A percentile compares a stretch with the other conserved stretches of the same genome.
Conservation (phyloP, 1,140 invertebrate genomes). For the Drosophila santomea region DNA sequence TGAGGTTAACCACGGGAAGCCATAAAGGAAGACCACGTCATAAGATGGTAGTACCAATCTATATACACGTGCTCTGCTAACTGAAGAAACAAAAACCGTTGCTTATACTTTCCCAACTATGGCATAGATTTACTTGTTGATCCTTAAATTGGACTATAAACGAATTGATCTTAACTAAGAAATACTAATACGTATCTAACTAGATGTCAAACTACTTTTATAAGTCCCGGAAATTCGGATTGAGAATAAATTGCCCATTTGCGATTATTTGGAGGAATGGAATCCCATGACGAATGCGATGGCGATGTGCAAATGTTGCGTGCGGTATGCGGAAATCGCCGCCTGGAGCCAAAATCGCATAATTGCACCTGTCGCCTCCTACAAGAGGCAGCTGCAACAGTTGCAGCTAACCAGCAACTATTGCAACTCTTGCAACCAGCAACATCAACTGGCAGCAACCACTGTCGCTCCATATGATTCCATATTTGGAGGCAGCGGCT, state of each 20-base stretch:
- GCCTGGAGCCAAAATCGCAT: conserved; percentile 41
- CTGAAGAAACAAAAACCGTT: too few relatives aligned
- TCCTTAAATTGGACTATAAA: too few relatives aligned
- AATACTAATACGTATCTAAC: too few relatives aligned
- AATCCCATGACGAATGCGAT: conserved; percentile 19
- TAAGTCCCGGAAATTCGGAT: neutral
- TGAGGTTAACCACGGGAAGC: conserved; percentile 26
- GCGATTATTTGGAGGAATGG: neutral
- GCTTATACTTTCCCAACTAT: too few relatives aligned
- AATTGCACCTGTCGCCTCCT: conserved; percentile 82
- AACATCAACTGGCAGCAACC: conserved; percentile 4
- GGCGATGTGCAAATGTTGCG: conserved; percentile 44
- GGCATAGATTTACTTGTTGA: too few relatives aligned
- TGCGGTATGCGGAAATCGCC: conserved; percentile 70
- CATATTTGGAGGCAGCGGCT: conserved; percentile 61
- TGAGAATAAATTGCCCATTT: neutral
- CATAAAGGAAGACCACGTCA: neutral
- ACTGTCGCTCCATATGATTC: conserved; percentile 63
- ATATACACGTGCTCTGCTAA: too few relatives aligned
- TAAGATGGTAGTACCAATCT: neutral
- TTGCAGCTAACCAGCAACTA: conserved; percentile 15
- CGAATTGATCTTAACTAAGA: too few relatives aligned
- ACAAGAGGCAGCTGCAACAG: conserved; percentile 53
- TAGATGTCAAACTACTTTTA: too few relatives aligned
- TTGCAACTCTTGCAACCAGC: conserved; percentile 6